Percentiles rank a stretch among this genome's conserved stretches.
phyloP scores from a whole-genome alignment of 2,797 vertebrate genomes.

The Danionella dracula region DNA sequence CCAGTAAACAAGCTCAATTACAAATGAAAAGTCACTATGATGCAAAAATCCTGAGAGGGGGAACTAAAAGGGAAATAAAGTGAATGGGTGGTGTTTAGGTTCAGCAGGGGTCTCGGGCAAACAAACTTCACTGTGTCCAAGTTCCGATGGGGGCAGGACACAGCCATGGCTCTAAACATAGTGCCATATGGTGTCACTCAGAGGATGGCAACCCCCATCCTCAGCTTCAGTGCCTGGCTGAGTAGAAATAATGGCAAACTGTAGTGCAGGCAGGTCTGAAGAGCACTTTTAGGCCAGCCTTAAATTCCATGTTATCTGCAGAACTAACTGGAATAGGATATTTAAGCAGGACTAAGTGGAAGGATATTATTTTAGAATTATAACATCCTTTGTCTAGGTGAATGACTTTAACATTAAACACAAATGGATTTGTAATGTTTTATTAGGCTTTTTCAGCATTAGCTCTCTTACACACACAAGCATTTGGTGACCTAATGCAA shows the following conservation, averaged over 20 bases:
- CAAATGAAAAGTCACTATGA: background rate
- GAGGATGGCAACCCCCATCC: slow-evolving; percentile 38
- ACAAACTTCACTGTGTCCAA: slow-evolving; percentile 49
- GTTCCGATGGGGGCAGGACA: slow-evolving; percentile 48
- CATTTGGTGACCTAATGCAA: too few species aligned
- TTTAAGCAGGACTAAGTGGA: background rate
- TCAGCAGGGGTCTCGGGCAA: slow-evolving; percentile 33
- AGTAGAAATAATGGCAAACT: slow-evolving; percentile 42
- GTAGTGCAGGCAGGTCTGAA: background rate
- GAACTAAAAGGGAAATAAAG: background rate
- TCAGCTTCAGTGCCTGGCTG: slow-evolving; percentile 29
- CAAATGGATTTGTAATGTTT: background rate
- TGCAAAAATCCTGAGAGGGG: slow-evolving; percentile 4
- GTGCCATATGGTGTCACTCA: slow-evolving; percentile 65
- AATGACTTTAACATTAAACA: background rate
- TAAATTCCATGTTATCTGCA: slow-evolving; percentile 5
- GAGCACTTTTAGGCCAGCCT: slow-evolving; percentile 4
- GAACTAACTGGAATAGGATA: background rate
- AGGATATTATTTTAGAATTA: background rate
- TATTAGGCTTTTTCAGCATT: too few species aligned
- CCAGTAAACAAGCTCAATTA: too few species aligned
- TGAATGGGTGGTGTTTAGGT: slow-evolving; percentile 32
- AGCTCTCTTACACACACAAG: too few species aligned
- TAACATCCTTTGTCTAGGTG: background rate
- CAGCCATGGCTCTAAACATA: slow-evolving; percentile 47